Percentiles rank a stretch among this genome's conserved stretches.
Conservation (phyloP, 1,140 invertebrate species). For the Danaus melanippus region DNA sequence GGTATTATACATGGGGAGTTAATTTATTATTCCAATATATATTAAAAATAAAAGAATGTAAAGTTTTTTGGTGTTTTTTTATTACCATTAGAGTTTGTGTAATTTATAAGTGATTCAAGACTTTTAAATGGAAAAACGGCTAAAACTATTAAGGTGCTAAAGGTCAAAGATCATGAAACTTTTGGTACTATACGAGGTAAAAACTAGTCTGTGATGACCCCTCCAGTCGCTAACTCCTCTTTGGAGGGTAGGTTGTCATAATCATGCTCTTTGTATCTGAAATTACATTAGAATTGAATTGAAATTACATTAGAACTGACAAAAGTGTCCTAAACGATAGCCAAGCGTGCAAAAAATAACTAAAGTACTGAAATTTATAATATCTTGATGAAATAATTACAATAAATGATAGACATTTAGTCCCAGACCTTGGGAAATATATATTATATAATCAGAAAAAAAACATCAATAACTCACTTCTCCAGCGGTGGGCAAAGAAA, state of each 20-base stretch:
- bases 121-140: too few relatives aligned
- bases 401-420: too few relatives aligned
- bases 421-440: too few relatives aligned
- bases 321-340: too few relatives aligned
- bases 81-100: background rate
- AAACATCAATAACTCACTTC: constrained; percentile 34
- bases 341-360: too few relatives aligned
- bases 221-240: constrained; percentile 11
- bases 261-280: constrained; percentile 10
- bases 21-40: constrained; percentile 66
- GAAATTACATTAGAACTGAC: background rate
- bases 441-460: background rate
- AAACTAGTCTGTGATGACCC: constrained; percentile 12
- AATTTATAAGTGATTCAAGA: constrained; percentile 4
- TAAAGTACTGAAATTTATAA: too few relatives aligned
- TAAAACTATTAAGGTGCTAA: background rate
- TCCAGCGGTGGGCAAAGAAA: constrained; percentile 75
- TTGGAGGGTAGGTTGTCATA: constrained; percentile 6
- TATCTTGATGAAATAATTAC: too few relatives aligned
- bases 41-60: constrained; percentile 63
- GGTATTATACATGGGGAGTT: constrained; percentile 50
- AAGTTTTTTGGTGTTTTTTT: constrained; percentile 51
- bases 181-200: constrained; percentile 2
- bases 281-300: background rate
- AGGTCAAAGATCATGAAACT: background rate